phyloP scores from a whole-genome alignment of 2,797 vertebrate species.

The Bryconaethiops microstoma region DNA sequence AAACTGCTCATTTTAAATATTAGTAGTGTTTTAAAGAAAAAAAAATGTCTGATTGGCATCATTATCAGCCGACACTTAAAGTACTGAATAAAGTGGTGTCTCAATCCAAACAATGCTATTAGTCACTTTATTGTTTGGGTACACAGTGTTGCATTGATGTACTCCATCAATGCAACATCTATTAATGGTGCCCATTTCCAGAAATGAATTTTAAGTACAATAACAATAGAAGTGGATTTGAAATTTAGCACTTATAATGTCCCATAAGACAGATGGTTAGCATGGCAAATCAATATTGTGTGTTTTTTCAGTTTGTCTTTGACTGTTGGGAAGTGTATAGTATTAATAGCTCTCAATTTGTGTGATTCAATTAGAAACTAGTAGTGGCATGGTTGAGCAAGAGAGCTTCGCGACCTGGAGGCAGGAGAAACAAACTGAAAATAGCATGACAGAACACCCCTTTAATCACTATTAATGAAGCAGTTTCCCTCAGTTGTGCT shows the following conservation, averaged over 20 bases:
- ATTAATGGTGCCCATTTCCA: not conserved
- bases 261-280: slow-evolving; percentile 33
- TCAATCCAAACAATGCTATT: too few relatives aligned
- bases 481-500: not conserved
- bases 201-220: not conserved
- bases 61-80: too few relatives aligned
- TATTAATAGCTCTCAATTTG: slow-evolving; percentile 25
- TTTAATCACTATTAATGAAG: slow-evolving; percentile 33
- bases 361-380: slow-evolving; percentile 40
- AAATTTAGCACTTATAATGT: slow-evolving; percentile 9
- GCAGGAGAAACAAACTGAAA: slow-evolving; percentile 32
- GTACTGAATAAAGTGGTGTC: too few relatives aligned
- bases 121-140: too few relatives aligned
- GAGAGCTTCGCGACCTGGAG: slow-evolving; percentile 35
- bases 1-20: too few relatives aligned
- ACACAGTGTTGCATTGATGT: too few relatives aligned
- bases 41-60: too few relatives aligned
- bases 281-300: slow-evolving; percentile 35
- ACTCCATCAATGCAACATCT: not conserved
- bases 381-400: slow-evolving; percentile 37
- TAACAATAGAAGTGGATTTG: not conserved
- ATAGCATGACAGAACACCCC: slow-evolving; percentile 12
- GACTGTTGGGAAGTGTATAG: slow-evolving; percentile 23
- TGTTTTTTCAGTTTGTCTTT: slow-evolving; percentile 15
- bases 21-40: too few relatives aligned